Evolutionary conservation across 1,140 invertebrate species (phyloP), one percentile per base, ranked within the genome.

Genomic region (Aphidius ervi): DNA sequence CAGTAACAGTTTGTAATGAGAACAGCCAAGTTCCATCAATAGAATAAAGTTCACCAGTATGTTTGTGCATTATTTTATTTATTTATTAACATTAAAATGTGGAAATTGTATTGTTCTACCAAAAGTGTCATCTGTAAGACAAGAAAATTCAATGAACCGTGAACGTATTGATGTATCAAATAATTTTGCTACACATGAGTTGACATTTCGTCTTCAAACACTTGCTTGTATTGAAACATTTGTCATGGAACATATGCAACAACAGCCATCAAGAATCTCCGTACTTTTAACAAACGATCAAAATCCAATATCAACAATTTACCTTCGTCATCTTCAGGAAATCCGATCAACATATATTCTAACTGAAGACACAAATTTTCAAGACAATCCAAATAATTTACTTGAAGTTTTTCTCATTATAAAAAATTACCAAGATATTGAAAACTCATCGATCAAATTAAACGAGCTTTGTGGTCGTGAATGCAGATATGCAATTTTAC

Each of bases 401-500:
- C n/a, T 45, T 8, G 68, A 65, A 46, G 54, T 61, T 2, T 1
- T 77, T 5, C 46, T 77, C 16, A 6, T 76, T 5, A 23, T 65
- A 5, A 46, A 69, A 6, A 64, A 68, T 41, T 54, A 61, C 9
- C 9, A 39, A 1, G 56, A 16, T 20, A 31, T 75, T 6, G 7
- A 63, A 0, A 62, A 62, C 1, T 43, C 42, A 0, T 7, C 39
- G 0, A 40, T 40, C 0, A 46, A 65, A 31, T 45, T 67, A 1
- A 1, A 65, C 0, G n/a, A 71, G 5, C 31, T 72, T 5, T 77
- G 74, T 50, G 63, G 63, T 6, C 8, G 47, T 4, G 67, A 66
- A 0, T 76, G 75, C 56, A 23, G 37, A 23, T 71, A 66, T 42
- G n/a, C 70, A 3, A 41, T 63, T 6, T 63, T 72, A 31, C 3